A percentile compares a stretch with the other conserved stretches of the same genome.
These are phyloP conservation scores for Lanistes nyassanus DNA, from an alignment of 1,140 invertebrate genomes.

Conservation along the genomic window DNA sequence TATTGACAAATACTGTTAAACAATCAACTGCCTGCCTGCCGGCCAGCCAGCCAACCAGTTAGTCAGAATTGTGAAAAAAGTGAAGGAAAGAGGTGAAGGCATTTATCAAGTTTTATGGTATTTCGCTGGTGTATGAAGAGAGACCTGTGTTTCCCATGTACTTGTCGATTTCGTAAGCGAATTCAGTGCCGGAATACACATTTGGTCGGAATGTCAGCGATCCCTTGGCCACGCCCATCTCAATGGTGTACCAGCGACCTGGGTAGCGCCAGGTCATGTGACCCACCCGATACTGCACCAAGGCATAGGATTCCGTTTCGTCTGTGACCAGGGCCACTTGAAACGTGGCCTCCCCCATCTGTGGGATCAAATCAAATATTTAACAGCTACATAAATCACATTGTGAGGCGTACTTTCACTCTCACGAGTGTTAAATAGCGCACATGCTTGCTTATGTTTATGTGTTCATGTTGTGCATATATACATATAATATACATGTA, in stretches of 20 bases:
- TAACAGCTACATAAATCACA: neutral
- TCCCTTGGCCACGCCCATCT: constrained; percentile 6
- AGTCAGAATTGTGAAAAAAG: too few species aligned
- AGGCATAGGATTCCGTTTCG: constrained; percentile 1
- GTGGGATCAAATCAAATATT: neutral
- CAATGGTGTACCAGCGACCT: constrained; percentile 3
- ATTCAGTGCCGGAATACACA: neutral
- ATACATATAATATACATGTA: too few species aligned
- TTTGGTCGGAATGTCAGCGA: neutral
- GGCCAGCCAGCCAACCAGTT: too few species aligned
- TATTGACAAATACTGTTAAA: too few species aligned
- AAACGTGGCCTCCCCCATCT: constrained; percentile 8
- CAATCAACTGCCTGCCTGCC: too few species aligned
- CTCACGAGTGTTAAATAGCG: too few species aligned
- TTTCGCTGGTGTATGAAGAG: too few species aligned
- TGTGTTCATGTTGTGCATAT: neutral
- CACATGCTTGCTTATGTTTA: neutral
- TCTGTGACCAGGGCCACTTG: constrained; percentile 12
- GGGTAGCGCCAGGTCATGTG: constrained; percentile 1
- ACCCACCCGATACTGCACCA: neutral
- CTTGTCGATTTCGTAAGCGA: neutral
- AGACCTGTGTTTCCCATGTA: neutral
- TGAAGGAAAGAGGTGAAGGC: too few species aligned
- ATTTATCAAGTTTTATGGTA: too few species aligned
- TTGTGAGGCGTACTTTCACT: too few species aligned